phyloP scores from a whole-genome alignment of 2,888 invertebrate genomes.

The Seira sanloemensis region DNA sequence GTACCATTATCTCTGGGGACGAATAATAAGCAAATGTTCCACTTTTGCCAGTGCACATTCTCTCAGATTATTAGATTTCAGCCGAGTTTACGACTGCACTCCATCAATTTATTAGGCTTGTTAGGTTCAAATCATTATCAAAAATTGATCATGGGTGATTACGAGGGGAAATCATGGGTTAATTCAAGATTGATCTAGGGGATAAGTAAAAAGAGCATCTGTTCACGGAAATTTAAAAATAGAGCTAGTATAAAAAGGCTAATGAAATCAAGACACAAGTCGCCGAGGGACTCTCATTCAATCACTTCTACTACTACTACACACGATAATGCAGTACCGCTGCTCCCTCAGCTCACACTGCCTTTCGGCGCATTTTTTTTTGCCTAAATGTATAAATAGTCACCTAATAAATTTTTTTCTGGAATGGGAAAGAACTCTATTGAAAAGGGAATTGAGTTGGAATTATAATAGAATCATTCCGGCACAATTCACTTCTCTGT shows the following conservation, averaged over 20 bases:
- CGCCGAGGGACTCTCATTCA: constrained; percentile 58
- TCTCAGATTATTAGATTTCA: background rate
- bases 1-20: constrained; percentile 41
- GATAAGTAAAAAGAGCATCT: constrained; percentile 42
- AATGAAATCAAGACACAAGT: constrained; percentile 64
- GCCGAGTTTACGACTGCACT: constrained; percentile 25
- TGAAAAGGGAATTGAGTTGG: constrained; percentile 19
- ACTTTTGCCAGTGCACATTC: constrained; percentile 29
- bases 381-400: constrained; percentile 25
- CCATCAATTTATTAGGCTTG: constrained; percentile 52
- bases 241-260: constrained; percentile 61
- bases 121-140: constrained; percentile 32
- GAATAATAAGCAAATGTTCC: constrained; percentile 56
- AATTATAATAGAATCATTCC: constrained; percentile 63
- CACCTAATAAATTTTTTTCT: constrained; percentile 54
- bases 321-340: background rate
- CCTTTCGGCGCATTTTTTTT: background rate
- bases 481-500: constrained; percentile 58
- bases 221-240: constrained; percentile 40
- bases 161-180: constrained; percentile 27
- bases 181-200: constrained; percentile 38
- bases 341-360: background rate
- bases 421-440: constrained; percentile 13
- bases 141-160: constrained; percentile 11
- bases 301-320: constrained; percentile 25